phyloP scores from a whole-genome alignment of 2,113 vertebrate species.

The Trinectes maculatus region DNA sequence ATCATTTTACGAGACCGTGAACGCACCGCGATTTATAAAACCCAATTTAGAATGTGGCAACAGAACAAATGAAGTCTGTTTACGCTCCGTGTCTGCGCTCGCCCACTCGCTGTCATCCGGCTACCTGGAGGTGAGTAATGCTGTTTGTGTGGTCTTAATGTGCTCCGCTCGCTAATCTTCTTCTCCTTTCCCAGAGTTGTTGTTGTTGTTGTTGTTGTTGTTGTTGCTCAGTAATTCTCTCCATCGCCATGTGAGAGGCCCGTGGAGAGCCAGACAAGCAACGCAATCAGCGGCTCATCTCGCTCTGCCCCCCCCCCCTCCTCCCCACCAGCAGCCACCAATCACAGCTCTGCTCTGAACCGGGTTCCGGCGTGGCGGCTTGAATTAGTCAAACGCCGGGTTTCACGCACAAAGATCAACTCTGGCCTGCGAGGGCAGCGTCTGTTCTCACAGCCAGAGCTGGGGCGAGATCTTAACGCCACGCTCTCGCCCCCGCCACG shows the following conservation, averaged over 20 bases:
- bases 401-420: slow-evolving; percentile 67
- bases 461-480: slow-evolving; percentile 47
- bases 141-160: slow-evolving; percentile 67
- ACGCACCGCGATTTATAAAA: slow-evolving; percentile 39
- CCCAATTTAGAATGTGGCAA: slow-evolving; percentile 40
- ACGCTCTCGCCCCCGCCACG: slow-evolving; percentile 47
- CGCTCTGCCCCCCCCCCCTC: slow-evolving; percentile 44
- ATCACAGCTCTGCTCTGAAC: slow-evolving; percentile 76
- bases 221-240: slow-evolving; percentile 70
- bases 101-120: slow-evolving; percentile 26
- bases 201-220: too few species aligned
- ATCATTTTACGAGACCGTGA: slow-evolving; percentile 34
- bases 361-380: slow-evolving; percentile 71
- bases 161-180: slow-evolving; percentile 67
- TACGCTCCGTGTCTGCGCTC: slow-evolving; percentile 29
- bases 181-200: slow-evolving; percentile 68
- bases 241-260: slow-evolving; percentile 66
- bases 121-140: slow-evolving; percentile 62
- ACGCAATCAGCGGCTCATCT: slow-evolving; percentile 74
- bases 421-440: slow-evolving; percentile 45
- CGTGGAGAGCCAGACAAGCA: slow-evolving; percentile 67
- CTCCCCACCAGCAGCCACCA: slow-evolving; percentile 56
- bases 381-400: slow-evolving; percentile 75
- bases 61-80: slow-evolving; percentile 43
- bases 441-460: slow-evolving; percentile 64